These are phyloP conservation scores for Salmo trutta DNA, from an alignment of 2,797 vertebrate species.

Conservation along the genomic window DNA sequence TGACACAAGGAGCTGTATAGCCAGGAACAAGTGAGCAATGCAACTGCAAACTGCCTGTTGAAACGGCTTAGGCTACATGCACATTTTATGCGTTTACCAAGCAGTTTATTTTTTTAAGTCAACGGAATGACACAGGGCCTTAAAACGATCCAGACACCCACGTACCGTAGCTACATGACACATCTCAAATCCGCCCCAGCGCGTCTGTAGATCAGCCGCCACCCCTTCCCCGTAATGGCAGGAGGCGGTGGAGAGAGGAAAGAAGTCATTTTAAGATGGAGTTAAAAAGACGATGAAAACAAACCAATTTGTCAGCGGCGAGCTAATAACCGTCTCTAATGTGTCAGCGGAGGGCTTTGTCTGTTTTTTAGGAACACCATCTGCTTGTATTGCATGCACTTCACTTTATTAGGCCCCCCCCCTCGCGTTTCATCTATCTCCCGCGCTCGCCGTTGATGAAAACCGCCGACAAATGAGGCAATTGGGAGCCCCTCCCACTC, in stretches of 20 bases:
- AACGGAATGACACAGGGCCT: not conserved
- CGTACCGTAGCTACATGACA: not conserved
- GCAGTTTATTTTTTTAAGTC: not conserved
- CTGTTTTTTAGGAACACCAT: constrained; percentile 77
- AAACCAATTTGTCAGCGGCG: constrained; percentile 70
- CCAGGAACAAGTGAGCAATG: not conserved
- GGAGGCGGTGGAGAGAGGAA: constrained; percentile 24
- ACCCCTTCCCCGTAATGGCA: constrained; percentile 32
- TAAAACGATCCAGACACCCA: not conserved
- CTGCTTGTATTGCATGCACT: constrained; percentile 72
- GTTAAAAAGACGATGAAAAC: constrained; percentile 51
- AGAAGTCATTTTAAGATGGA: constrained; percentile 54
- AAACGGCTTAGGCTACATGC: not conserved
- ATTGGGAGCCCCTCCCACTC: constrained; percentile 32
- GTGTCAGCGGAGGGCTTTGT: constrained; percentile 67
- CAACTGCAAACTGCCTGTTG: not conserved
- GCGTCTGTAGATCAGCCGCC: constrained; percentile 24
- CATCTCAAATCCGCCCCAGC: not conserved
- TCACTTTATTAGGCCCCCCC: constrained; percentile 70
- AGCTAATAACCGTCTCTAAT: constrained; percentile 72
- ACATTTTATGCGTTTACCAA: not conserved
- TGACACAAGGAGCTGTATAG: not conserved
- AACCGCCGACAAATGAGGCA: constrained; percentile 59
- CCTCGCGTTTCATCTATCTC: constrained; percentile 24
- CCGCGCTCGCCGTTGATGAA: constrained; percentile 56